These are phyloP conservation scores for Silurus lanzhouensis DNA, from an alignment of 2,797 vertebrate genomes.

Conservation along the genomic window DNA sequence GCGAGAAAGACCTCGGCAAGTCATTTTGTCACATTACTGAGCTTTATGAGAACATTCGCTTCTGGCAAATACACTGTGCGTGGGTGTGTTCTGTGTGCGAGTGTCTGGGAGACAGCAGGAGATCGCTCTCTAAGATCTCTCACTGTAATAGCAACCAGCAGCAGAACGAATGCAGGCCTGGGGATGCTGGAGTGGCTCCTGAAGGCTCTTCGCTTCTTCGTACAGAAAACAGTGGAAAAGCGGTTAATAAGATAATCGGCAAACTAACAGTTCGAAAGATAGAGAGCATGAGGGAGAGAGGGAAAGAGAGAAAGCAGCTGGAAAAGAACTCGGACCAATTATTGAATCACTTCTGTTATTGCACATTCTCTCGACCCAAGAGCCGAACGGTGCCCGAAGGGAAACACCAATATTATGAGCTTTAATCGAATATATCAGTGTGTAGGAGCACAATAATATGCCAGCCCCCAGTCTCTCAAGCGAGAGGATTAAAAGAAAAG, in stretches of 20 bases:
- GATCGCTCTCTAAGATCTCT: conserved; percentile 55
- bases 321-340: conserved; percentile 25
- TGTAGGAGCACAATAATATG: conserved; percentile 37
- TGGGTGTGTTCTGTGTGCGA: conserved; percentile 1
- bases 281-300: conserved; percentile 13
- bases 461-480: background rate
- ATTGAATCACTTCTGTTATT: conserved; percentile 40
- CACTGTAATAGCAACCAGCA: conserved; percentile 60
- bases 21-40: conserved; percentile 9
- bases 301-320: conserved; percentile 23
- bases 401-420: conserved; percentile 36
- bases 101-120: conserved; percentile 30
- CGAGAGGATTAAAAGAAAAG: conserved; percentile 13
- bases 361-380: conserved; percentile 30
- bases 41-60: conserved; percentile 23
- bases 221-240: conserved; percentile 22
- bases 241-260: conserved; percentile 10
- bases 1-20: background rate
- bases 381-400: conserved; percentile 27
- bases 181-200: conserved; percentile 45
- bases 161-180: conserved; percentile 57
- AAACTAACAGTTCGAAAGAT: conserved; percentile 26
- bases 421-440: conserved; percentile 42
- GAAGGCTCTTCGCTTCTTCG: conserved; percentile 18
- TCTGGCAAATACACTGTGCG: background rate